A percentile compares a stretch with the other conserved stretches of the same genome.
Conservation (phyloP, 2,797 vertebrate species). For the Morus bassanus region DNA sequence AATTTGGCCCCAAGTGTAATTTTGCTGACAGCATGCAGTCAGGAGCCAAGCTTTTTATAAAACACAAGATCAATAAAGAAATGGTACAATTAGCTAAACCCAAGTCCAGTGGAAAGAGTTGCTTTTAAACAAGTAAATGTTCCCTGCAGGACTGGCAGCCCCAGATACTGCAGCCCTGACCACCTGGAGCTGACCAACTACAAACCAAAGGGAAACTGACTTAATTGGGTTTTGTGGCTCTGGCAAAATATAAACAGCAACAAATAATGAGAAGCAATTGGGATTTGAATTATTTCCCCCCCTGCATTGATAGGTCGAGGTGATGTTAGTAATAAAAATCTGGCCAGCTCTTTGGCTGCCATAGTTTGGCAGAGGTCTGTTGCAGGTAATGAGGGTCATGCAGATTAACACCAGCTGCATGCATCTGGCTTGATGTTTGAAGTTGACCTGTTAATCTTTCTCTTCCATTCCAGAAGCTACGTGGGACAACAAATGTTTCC, state of each 20-base stretch:
- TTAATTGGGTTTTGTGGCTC: not conserved
- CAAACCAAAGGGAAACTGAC: not conserved
- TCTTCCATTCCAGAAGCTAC: slow-evolving; percentile 17
- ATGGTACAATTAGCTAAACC: not conserved
- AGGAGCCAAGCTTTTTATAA: not conserved
- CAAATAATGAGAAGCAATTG: not conserved
- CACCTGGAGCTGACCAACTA: not conserved
- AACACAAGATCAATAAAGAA: slow-evolving; percentile 2
- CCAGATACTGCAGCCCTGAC: not conserved
- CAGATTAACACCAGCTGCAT: not conserved
- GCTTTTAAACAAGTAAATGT: not conserved
- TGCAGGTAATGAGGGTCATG: not conserved
- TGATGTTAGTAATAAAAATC: not conserved
- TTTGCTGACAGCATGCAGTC: not conserved
- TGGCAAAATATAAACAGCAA: not conserved
- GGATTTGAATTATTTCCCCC: not conserved
- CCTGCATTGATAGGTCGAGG: not conserved
- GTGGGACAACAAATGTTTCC: not conserved
- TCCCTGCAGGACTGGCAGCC: not conserved
- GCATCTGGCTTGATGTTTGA: not conserved
- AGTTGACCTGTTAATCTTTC: not conserved
- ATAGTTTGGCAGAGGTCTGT: not conserved
- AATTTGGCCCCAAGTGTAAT: not conserved
- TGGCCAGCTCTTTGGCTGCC: not conserved
- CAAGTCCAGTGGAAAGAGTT: not conserved